Evolutionary conservation across 2,797 vertebrate species (phyloP).

Genomic region (Glyptemys insculpta): DNA sequence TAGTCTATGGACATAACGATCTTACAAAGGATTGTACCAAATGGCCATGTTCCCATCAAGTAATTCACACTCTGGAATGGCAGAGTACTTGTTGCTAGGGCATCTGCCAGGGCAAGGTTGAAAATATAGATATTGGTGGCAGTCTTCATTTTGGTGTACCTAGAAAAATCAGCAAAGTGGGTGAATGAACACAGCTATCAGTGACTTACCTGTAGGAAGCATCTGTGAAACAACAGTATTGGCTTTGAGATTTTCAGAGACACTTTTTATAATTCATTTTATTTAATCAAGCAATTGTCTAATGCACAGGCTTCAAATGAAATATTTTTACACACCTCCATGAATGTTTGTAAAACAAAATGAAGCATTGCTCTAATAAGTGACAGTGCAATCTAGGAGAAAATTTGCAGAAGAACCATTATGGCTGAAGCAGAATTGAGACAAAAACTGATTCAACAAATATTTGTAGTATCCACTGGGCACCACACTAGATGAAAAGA

Average conservation of each 20-base stretch:
- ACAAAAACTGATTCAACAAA: not conserved
- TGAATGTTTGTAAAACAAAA: not conserved
- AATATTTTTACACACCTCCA: not conserved
- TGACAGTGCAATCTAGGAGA: not conserved
- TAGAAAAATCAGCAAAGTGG: conserved; percentile 69
- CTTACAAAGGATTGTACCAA: conserved; percentile 95
- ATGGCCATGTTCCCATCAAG: conserved; percentile 98
- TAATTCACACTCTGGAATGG: conserved; percentile 99
- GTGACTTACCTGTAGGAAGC: not conserved
- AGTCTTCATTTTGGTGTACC: conserved; percentile 99
- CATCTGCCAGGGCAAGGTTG: conserved; percentile 96
- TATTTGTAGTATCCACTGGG: not conserved
- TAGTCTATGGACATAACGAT: conserved; percentile 98
- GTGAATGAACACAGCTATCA: conserved; percentile 13
- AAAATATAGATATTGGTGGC: conserved; percentile 99
- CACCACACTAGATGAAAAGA: not conserved
- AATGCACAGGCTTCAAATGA: not conserved
- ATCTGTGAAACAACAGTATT: not conserved
- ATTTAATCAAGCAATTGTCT: not conserved
- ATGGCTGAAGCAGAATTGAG: not conserved
- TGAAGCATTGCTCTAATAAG: not conserved
- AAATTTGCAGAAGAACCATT: not conserved
- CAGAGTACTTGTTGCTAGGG: conserved; percentile 95
- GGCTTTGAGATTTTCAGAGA: not conserved
- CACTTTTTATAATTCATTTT: not conserved